Evolutionary conservation across 1,140 invertebrate species (phyloP).

Genomic region (Aphelinus atriplicis): DNA sequence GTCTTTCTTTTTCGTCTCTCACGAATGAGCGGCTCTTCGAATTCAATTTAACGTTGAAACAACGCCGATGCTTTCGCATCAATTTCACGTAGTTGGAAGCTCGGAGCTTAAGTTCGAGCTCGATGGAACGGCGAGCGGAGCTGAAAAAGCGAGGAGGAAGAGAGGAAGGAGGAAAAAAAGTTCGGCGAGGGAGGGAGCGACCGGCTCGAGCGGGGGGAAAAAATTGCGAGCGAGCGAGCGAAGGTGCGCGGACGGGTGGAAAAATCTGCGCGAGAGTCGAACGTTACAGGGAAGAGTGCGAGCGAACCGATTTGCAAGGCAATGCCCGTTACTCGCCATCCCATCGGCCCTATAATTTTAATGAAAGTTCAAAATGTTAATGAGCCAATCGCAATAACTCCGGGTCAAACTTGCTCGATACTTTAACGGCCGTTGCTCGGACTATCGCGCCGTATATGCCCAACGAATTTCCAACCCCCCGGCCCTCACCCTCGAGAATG

Average conservation of each 20-base stretch:
- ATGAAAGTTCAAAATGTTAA: constrained; percentile 6
- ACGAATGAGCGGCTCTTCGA: constrained; percentile 38
- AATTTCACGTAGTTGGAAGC: constrained; percentile 24
- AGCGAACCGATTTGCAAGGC: constrained; percentile 8
- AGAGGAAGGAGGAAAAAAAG: constrained; percentile 1
- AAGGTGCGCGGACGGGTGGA: neutral
- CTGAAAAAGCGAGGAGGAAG: constrained; percentile 15
- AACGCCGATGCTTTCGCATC: constrained; percentile 22
- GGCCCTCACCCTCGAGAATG: too few relatives aligned
- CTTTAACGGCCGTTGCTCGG: neutral
- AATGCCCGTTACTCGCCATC: neutral
- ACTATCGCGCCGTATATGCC: too few relatives aligned
- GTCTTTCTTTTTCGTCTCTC: constrained; percentile 33
- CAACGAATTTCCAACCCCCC: neutral
- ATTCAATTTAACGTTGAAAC: constrained; percentile 45
- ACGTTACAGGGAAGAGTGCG: constrained; percentile 34
- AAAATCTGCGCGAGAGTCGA: constrained; percentile 26
- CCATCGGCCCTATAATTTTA: constrained; percentile 16
- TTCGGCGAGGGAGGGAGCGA: neutral
- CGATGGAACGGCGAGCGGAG: neutral
- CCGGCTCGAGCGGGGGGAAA: neutral
- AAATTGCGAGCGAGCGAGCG: neutral
- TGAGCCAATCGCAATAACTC: constrained; percentile 13
- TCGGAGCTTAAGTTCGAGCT: constrained; percentile 1
- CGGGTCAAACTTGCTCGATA: neutral